phyloP scores from a whole-genome alignment of 1,140 invertebrate species.

The Eueides isabella region DNA sequence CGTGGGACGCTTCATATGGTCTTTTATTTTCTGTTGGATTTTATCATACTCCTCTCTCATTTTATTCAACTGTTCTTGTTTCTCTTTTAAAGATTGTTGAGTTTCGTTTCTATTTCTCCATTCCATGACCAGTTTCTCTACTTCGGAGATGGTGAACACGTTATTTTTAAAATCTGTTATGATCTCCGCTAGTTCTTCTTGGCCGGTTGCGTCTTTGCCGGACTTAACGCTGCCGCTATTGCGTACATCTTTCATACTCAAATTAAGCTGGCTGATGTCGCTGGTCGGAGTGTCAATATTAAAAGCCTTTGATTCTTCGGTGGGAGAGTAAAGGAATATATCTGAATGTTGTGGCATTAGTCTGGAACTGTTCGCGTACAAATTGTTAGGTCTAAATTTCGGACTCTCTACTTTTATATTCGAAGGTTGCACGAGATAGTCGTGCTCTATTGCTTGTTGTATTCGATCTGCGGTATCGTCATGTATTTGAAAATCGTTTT shows the following conservation, averaged over 20 bases:
- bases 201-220: slow-evolving; percentile 72
- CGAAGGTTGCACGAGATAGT: slow-evolving; percentile 84
- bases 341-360: slow-evolving; percentile 70
- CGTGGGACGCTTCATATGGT: slow-evolving; percentile 87
- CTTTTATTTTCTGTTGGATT: slow-evolving; percentile 89
- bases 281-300: slow-evolving; percentile 74
- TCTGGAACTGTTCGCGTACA: slow-evolving; percentile 76
- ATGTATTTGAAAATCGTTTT: slow-evolving; percentile 69
- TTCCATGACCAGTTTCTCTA: slow-evolving; percentile 91
- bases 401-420: slow-evolving; percentile 83
- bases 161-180: slow-evolving; percentile 95
- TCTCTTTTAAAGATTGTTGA: slow-evolving; percentile 92
- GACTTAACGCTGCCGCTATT: slow-evolving; percentile 72
- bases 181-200: slow-evolving; percentile 92
- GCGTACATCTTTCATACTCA: slow-evolving; percentile 70
- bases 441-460: slow-evolving; percentile 81
- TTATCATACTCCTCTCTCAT: slow-evolving; percentile 91
- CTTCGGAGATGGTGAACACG: slow-evolving; percentile 91
- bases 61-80: slow-evolving; percentile 90
- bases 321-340: slow-evolving; percentile 74
- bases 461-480: slow-evolving; percentile 66
- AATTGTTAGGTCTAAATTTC: slow-evolving; percentile 74
- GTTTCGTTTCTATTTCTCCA: slow-evolving; percentile 94
- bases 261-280: slow-evolving; percentile 76
- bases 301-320: slow-evolving; percentile 75